These are phyloP conservation scores for Geopemphigus sp. DNA, from an alignment of 1,140 invertebrate genomes.

Conservation along the genomic window DNA sequence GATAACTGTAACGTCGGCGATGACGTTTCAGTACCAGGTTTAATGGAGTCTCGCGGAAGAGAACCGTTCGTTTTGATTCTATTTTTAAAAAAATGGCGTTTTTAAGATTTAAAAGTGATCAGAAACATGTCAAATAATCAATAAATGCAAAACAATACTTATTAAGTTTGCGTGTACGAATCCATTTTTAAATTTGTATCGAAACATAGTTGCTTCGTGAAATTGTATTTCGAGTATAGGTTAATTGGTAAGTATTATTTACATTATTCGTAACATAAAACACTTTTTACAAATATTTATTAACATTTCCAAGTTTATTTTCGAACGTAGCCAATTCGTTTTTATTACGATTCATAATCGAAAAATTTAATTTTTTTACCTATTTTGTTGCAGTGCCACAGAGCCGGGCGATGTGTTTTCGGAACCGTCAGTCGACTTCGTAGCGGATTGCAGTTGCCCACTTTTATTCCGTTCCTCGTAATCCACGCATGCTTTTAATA, in stretches of 20 bases:
- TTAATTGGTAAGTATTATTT: too few species aligned
- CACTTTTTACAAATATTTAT: too few species aligned
- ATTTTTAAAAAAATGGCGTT: neutral
- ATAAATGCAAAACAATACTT: too few species aligned
- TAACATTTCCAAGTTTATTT: too few species aligned
- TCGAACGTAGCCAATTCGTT: neutral
- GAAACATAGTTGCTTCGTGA: too few species aligned
- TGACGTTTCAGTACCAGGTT: neutral
- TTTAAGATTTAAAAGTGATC: neutral
- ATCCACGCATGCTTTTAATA: slow-evolving; percentile 3
- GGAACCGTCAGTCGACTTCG: neutral
- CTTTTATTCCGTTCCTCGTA: slow-evolving; percentile 8
- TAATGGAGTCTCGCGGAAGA: neutral
- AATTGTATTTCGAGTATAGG: too few species aligned
- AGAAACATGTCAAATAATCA: too few species aligned
- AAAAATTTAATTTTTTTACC: neutral
- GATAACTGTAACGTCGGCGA: neutral
- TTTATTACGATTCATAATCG: neutral
- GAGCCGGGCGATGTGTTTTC: neutral
- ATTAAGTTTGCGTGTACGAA: too few species aligned
- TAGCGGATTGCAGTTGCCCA: neutral
- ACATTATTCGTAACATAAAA: too few species aligned
- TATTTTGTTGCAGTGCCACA: neutral
- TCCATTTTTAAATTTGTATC: too few species aligned
- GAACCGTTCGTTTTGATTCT: slow-evolving; percentile 36